Conservation (phyloP, 2,797 vertebrate genomes). For the Passerculus sandwichensis region DNA sequence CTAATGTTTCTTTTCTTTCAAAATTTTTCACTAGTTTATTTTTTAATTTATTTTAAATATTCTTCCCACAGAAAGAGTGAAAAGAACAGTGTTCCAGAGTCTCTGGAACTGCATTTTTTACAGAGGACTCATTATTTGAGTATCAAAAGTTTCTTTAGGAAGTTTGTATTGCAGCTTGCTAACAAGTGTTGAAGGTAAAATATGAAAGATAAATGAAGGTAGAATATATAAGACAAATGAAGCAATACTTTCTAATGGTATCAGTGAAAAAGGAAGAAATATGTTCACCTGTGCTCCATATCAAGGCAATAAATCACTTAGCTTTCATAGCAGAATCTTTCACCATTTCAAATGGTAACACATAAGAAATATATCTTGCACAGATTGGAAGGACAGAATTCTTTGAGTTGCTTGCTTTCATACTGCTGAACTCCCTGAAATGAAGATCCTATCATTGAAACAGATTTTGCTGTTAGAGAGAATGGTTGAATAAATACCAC, state of each 20-base stretch:
- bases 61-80: neutral
- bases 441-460: neutral
- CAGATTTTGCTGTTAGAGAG: neutral
- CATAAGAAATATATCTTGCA: slow-evolving; percentile 16
- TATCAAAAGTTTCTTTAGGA: slow-evolving; percentile 47
- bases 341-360: slow-evolving; percentile 2
- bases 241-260: slow-evolving; percentile 66
- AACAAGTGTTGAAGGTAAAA: slow-evolving; percentile 60
- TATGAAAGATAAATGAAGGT: slow-evolving; percentile 59
- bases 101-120: neutral
- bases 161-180: slow-evolving; percentile 37
- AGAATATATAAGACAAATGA: slow-evolving; percentile 68
- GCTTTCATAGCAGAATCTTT: slow-evolving; percentile 41
- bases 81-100: neutral
- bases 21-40: neutral
- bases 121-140: slow-evolving; percentile 5
- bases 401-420: slow-evolving; percentile 1
- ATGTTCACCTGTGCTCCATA: slow-evolving; percentile 56
- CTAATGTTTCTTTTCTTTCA: neutral
- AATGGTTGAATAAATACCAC: neutral
- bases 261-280: slow-evolving; percentile 65
- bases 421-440: neutral
- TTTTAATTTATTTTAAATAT: neutral
- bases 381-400: neutral
- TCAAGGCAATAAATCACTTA: slow-evolving; percentile 67